Percentiles rank a stretch among this genome's conserved stretches.
These are phyloP conservation scores for Peromyscus polionotus DNA, from an alignment of 2,113 vertebrate genomes.

Conservation along the genomic window DNA sequence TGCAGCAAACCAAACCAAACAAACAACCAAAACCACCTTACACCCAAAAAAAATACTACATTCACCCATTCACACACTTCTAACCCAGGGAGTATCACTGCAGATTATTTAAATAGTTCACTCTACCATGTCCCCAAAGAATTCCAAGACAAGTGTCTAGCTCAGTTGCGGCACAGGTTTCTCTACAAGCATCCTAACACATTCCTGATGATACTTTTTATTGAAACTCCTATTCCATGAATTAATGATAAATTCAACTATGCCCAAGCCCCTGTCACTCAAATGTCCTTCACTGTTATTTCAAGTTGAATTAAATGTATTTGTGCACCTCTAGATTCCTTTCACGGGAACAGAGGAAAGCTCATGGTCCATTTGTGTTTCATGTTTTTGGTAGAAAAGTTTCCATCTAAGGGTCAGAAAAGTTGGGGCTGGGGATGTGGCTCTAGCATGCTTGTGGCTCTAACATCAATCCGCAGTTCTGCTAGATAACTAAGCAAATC, in stretches of 20 bases:
- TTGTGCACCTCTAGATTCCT: slow-evolving; percentile 22
- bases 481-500: not conserved
- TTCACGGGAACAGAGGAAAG: not conserved
- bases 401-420: not conserved
- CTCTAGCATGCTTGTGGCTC: not conserved
- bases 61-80: not conserved
- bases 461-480: not conserved
- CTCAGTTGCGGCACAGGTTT: not conserved
- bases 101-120: slow-evolving; percentile 1
- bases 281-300: not conserved
- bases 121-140: not conserved
- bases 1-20: not conserved
- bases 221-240: not conserved
- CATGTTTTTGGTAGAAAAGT: not conserved
- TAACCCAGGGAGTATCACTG: not conserved
- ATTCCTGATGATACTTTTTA: slow-evolving; percentile 17
- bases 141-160: not conserved
- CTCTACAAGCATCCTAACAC: not conserved
- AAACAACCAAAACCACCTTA: not conserved
- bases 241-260: slow-evolving; percentile 11
- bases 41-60: not conserved
- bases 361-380: not conserved
- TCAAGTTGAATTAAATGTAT: not conserved
- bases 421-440: not conserved
- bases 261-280: not conserved